Base-by-base conservation (phyloP, 2,888 invertebrate species). In the Dascillus cervinus region DNA sequence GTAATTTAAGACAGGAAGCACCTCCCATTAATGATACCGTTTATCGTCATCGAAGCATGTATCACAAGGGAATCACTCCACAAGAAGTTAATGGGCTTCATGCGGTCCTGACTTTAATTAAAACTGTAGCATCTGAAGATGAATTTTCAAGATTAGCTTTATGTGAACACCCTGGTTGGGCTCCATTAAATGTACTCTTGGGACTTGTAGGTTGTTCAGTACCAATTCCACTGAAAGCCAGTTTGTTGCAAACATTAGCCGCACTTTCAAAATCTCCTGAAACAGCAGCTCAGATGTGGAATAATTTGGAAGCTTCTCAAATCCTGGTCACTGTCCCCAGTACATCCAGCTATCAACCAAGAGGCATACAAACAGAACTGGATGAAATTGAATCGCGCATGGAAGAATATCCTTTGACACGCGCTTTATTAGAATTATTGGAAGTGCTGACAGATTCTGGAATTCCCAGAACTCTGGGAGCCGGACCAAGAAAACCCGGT, bases 361-460 rank as follows among this genome's bases (percentile, higher is more conserved):
- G 75, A 43, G 82, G 79, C 2, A 72, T 86, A 29, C 73, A 82
- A 65, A 82, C 85, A 0, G 96, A 96, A 64, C 69, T 96, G 13
- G 88, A 88, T 40, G 94, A 96, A 68, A 82, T 91, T 32, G 96
- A 96, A 62, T 81, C 89, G 3, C 75, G 92, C 24, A 76, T 82
- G 57, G 95, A 95, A 59, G 85, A 86, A 44, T 96, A 90, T 68
- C 88, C 90, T 0, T 65, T 96, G 38, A 89, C 91, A 0, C 73
- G 81, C 41, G 87, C 89, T 1, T 78, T 92, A 59, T 67, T 96
- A 4, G 65, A 73, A 29, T 71, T 95, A 4, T 58, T 96, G 10
- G 75, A 82, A 44, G 70, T 79, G 1, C 68, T 96, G 29, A 81
- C 86, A 9, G 72, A 73, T 29, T 78, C 79, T 19, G 79, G 77